A percentile compares a stretch with the other conserved stretches of the same genome.
phyloP scores from a whole-genome alignment of 2,113 vertebrate species.

The Salminus brasiliensis region DNA sequence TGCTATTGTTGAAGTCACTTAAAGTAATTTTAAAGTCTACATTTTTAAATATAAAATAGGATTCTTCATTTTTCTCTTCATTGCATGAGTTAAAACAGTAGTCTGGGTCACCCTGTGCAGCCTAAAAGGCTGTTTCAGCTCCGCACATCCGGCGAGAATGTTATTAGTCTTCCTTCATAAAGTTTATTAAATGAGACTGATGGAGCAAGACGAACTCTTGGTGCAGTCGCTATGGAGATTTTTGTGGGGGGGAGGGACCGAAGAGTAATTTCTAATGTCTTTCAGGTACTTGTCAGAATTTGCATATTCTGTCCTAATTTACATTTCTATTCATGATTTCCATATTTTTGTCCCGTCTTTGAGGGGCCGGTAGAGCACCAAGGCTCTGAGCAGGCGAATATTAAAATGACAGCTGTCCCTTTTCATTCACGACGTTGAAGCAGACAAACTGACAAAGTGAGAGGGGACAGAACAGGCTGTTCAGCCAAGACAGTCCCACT shows the following conservation, averaged over 20 bases:
- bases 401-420: constrained; percentile 45
- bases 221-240: constrained; percentile 17
- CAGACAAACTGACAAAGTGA: constrained; percentile 31
- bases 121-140: neutral
- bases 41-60: too few relatives aligned
- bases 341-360: neutral
- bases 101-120: neutral
- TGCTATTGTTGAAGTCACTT: too few relatives aligned
- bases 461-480: constrained; percentile 8
- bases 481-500: neutral
- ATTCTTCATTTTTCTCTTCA: neutral
- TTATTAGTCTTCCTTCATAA: constrained; percentile 27
- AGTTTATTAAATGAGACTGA: constrained; percentile 41
- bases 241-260: neutral
- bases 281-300: constrained; percentile 26
- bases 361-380: neutral
- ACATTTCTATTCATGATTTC: constrained; percentile 34
- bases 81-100: neutral
- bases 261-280: constrained; percentile 19
- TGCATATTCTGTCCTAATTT: constrained; percentile 20
- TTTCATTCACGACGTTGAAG: constrained; percentile 26
- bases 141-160: neutral
- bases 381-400: neutral
- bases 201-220: neutral
- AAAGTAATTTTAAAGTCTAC: too few relatives aligned